Evolutionary conservation across 1,140 invertebrate species (phyloP), one percentile per base, ranked within the genome.

Genomic region (Spodoptera frugiperda): DNA sequence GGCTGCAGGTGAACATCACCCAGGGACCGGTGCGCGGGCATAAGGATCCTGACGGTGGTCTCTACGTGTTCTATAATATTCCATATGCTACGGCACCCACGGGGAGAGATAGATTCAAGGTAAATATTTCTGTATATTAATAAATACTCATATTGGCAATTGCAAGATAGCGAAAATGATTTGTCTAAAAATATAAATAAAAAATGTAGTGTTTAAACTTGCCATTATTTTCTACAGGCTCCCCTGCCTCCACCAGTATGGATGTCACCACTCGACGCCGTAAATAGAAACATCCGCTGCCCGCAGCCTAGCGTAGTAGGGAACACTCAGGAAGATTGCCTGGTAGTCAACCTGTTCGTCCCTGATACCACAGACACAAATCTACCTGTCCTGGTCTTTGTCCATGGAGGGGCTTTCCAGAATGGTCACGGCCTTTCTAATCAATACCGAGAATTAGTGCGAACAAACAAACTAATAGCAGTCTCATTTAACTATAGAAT

Each of bases 401-500:
- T 87, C 15, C 86, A 87, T 33, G 84, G 85, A 55, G 87, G 87
- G 39, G 85, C 72, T 10, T 89, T 67, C 3, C 30, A 61, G 10
- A n/a, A 25, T 61, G 57, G 57, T 3, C 57, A 39, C n/a, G 57
- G 57, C 9, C 15, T 39, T 9, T 61, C 25, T 15, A n/a, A 8
- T 3, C 57, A 33, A 15, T 79, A 65, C 1, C 82, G 77, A 77
- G 75, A 78, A 21, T 49, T 89, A 25, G 82, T 87, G 6, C 44
- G 17, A 39, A 77, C n/a, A 17, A 72, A 82, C 30, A 78, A 82
- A 57, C 21, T 89, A 39, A 81, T 89, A 49, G 79, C 68, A 0
- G 84, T 86, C 8, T 82, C 73, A n/a, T 87, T 86, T 73, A 89
- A 89, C 51, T 89, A 89, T 76, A 78, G 87, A 9, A 73, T 89